These are phyloP conservation scores for Microctonus brassicae DNA, from an alignment of 2,888 invertebrate genomes.

Conservation along the genomic window DNA sequence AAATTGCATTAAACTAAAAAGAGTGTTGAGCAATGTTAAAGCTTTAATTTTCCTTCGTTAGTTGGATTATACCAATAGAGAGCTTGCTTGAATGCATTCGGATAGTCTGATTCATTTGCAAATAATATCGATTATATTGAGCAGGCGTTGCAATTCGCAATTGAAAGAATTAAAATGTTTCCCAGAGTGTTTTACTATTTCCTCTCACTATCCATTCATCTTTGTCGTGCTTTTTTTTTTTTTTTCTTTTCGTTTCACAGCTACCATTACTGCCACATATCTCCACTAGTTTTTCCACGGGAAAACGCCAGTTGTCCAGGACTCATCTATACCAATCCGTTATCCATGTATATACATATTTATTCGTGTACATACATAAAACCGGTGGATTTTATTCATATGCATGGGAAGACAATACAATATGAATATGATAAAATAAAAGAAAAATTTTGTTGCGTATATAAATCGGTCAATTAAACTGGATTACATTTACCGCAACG, in stretches of 20 bases:
- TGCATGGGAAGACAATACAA: not conserved
- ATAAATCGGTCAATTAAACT: constrained; percentile 40
- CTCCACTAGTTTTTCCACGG: no score
- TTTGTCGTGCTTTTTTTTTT: not conserved
- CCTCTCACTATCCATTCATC: not conserved
- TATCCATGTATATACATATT: no score
- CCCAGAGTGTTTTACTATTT: not conserved
- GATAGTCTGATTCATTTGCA: constrained; percentile 57
- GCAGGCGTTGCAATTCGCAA: constrained; percentile 53
- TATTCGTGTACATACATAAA: no score
- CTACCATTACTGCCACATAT: not conserved
- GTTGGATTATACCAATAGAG: constrained; percentile 41
- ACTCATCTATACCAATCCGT: not conserved
- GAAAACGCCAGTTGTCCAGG: not conserved
- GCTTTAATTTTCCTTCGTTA: constrained; percentile 48
- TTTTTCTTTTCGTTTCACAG: not conserved
- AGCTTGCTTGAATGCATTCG: constrained; percentile 45
- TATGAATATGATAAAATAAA: not conserved
- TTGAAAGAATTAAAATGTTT: constrained; percentile 52
- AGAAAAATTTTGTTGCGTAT: constrained; percentile 3
- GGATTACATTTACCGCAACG: constrained; percentile 40
- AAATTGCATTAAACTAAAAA: constrained; percentile 46
- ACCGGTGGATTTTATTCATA: no score
- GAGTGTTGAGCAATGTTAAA: constrained; percentile 29
- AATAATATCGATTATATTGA: constrained; percentile 62